A percentile compares a stretch with the other conserved stretches of the same genome.
These are phyloP conservation scores for Tetranychus piercei DNA, from an alignment of 2,888 invertebrate genomes.

Conservation along the genomic window DNA sequence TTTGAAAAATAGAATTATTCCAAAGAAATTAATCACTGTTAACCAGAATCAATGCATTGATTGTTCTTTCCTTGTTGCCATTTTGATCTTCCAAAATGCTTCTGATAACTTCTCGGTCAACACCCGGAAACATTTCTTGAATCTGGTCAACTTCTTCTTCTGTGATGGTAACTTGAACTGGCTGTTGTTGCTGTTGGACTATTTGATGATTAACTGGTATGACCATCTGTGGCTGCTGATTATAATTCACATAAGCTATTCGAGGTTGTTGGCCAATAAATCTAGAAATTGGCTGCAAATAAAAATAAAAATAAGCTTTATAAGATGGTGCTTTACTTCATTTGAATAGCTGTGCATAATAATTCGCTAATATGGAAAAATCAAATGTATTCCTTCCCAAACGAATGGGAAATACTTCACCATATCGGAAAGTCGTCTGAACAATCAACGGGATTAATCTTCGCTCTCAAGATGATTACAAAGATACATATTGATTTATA, in stretches of 20 bases:
- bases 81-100: conserved; percentile 72
- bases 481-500: too few relatives aligned
- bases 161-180: conserved; percentile 13
- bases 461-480: too few relatives aligned
- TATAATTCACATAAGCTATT: conserved; percentile 6
- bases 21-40: conserved; percentile 19
- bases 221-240: conserved; percentile 6
- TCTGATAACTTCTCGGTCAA: conserved; percentile 77
- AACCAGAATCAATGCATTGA: conserved; percentile 76
- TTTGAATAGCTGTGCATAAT: too few relatives aligned
- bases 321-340: too few relatives aligned
- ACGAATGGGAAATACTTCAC: too few relatives aligned
- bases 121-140: conserved; percentile 87
- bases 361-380: too few relatives aligned
- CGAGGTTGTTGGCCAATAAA: background rate
- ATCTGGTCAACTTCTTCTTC: conserved; percentile 32
- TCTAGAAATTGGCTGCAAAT: background rate
- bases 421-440: background rate
- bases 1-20: background rate
- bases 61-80: conserved; percentile 72
- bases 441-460: background rate
- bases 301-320: too few relatives aligned
- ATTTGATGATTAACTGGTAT: conserved; percentile 6
- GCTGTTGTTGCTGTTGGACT: background rate
- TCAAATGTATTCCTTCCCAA: too few relatives aligned